Base-by-base conservation (phyloP, 1,140 invertebrate genomes). In the Aethina tumida region DNA sequence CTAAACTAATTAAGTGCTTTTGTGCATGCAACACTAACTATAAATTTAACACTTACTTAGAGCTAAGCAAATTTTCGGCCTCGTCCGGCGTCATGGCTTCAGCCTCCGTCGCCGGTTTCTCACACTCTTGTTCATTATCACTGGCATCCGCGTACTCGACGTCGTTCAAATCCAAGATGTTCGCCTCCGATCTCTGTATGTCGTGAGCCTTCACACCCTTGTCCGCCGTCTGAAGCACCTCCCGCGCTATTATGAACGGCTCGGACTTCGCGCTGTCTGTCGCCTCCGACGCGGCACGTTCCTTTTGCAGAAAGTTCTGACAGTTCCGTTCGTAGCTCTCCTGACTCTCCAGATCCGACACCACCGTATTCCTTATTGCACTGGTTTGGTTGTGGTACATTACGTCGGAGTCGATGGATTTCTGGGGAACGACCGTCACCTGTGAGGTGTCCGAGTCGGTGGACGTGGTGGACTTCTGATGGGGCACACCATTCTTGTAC, bases 81-180 rank as follows among this genome's bases (percentile, higher is more conserved):
- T 87, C 84, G 50, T 81, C 81, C n/a, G 80, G 74, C 25, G 83
- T 86, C 80, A 85, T 86, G 10, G 76, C 74, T 56, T 83, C 79
- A 25, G 66, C 58, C 39, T 71, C 62, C 39, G 58, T 55, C 53
- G 63, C 60, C 38, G 60, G 63, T 24, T 50, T 47, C 16, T 48
- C 35, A 33, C 32, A 36, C 28, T 57, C 55, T 9, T 52, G 45
- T 16, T 71, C 68, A 37, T 66, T 62, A 39, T 68, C 68, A 28
- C 65, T 68, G 7, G 65, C 70, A 50, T 71, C 69, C 2, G 65
- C 70, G 55, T 65, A 72, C 44, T 72, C 60, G 6, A 66, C 61
- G 39, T 67, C 63, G 55, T 56, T 69, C 24, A 57, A 59, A 59
- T 63, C 70, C 48, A 61, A 60, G 24, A 65, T 54, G 35, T 55